A percentile compares a stretch with the other conserved stretches of the same genome.
Conservation (phyloP, 2,797 vertebrate species). For the Poecilia wingei region DNA sequence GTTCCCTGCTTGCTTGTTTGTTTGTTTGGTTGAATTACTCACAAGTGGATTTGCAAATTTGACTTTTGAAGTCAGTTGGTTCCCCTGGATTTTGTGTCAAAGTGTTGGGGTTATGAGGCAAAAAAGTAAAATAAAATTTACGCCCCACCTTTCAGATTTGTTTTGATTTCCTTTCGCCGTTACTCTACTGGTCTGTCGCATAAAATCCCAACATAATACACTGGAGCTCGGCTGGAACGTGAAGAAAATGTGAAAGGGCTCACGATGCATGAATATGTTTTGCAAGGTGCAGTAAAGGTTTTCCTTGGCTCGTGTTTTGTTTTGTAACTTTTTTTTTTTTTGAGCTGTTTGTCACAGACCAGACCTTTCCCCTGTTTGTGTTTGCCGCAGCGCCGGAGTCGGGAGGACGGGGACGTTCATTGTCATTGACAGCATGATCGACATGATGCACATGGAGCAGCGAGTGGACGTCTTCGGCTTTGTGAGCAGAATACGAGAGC, state of each 20-base stretch:
- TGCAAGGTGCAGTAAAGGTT: neutral
- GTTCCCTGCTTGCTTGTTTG: neutral
- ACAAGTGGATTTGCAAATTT: neutral
- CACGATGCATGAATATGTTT: neutral
- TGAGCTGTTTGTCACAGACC: constrained; percentile 20
- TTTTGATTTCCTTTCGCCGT: too few species aligned
- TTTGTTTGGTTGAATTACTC: neutral
- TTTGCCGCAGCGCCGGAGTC: constrained; percentile 88
- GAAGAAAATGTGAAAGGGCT: neutral
- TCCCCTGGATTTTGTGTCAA: neutral
- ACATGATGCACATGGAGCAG: constrained; percentile 95
- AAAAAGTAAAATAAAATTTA: too few species aligned
- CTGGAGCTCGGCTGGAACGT: too few species aligned
- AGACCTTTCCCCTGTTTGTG: constrained; percentile 52
- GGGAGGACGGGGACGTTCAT: constrained; percentile 97
- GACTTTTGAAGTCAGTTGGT: neutral
- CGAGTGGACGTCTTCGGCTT: constrained; percentile 93
- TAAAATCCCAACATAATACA: too few species aligned
- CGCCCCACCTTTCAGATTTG: neutral
- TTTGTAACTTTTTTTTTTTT: neutral
- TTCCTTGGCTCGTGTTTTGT: constrained; percentile 8
- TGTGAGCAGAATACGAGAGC: constrained; percentile 91
- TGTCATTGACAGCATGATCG: constrained; percentile 97
- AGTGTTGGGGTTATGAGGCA: neutral
- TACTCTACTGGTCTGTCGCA: too few species aligned